Conservation (phyloP, 2,888 invertebrate genomes). For the Eretmocerus hayati region DNA sequence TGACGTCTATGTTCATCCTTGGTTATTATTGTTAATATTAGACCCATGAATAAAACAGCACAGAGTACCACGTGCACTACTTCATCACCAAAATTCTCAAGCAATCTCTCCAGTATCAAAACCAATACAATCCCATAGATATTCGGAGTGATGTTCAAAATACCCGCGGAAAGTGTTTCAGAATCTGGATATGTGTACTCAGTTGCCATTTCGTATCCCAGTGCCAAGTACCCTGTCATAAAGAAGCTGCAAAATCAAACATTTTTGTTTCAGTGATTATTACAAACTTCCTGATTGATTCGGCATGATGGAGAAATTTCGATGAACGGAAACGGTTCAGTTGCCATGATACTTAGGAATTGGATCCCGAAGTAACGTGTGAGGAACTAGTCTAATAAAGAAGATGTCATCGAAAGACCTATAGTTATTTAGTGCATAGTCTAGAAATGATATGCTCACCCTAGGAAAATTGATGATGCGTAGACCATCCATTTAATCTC, state of each 20-base stretch:
- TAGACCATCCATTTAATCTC: conserved; percentile 38
- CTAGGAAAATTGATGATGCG: conserved; percentile 31
- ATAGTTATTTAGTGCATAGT: too few relatives aligned
- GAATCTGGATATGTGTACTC: conserved; percentile 68
- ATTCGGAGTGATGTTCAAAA: conserved; percentile 55
- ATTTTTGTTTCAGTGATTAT: too few relatives aligned
- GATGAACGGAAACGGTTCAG: too few relatives aligned
- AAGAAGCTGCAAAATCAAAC: conserved; percentile 66
- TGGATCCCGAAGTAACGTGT: too few relatives aligned
- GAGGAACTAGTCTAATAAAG: too few relatives aligned
- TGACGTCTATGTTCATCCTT: conserved; percentile 39
- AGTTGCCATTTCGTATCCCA: conserved; percentile 68
- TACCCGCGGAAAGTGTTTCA: conserved; percentile 63
- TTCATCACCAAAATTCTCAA: conserved; percentile 37
- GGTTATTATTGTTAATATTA: conserved; percentile 34
- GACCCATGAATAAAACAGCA: conserved; percentile 33
- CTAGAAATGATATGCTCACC: too few relatives aligned
- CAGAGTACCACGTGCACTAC: conserved; percentile 41
- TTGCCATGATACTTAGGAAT: too few relatives aligned
- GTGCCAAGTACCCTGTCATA: conserved; percentile 66
- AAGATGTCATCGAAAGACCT: too few relatives aligned
- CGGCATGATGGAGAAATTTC: too few relatives aligned
- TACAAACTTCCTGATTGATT: too few relatives aligned
- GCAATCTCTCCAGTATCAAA: conserved; percentile 35
- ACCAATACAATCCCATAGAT: conserved; percentile 39